Evolutionary conservation across 1,140 invertebrate genomes (phyloP).

Genomic region (Drosophila repletoides): DNA sequence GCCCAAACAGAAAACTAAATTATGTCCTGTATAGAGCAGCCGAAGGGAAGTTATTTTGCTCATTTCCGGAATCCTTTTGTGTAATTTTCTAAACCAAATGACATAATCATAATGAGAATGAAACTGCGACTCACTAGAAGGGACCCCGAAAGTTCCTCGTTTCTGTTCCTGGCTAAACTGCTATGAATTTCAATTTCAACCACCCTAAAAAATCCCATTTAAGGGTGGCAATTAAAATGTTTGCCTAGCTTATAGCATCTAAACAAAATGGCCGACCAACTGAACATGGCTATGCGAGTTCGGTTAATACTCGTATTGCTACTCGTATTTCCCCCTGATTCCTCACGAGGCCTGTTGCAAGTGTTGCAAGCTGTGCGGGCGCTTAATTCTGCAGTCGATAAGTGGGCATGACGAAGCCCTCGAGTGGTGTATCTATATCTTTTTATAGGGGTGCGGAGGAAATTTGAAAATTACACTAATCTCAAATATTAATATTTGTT

Average conservation of each 20-base stretch:
- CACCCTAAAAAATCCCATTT: constrained; percentile 11
- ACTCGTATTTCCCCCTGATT: background rate
- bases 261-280: constrained; percentile 59
- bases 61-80: constrained; percentile 30
- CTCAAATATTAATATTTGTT: no score
- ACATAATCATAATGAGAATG: constrained; percentile 68
- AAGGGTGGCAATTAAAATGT: constrained; percentile 77
- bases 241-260: constrained; percentile 37
- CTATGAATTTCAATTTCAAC: constrained; percentile 63
- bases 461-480: no score
- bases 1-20: constrained; percentile 68
- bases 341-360: background rate
- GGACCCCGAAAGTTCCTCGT: no score
- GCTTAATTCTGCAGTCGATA: constrained; percentile 9
- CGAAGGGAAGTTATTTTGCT: constrained; percentile 37
- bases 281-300: constrained; percentile 5
- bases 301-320: background rate
- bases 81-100: constrained; percentile 62
- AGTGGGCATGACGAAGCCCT: constrained; percentile 37
- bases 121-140: background rate
- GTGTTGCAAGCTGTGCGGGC: constrained; percentile 35
- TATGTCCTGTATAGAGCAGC: constrained; percentile 34
- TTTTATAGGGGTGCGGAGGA: constrained; percentile 17
- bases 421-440: background rate
- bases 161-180: background rate